A percentile compares a stretch with the other conserved stretches of the same genome.
Conservation (phyloP, 2,797 vertebrate species). For the Antrozous pallidus region DNA sequence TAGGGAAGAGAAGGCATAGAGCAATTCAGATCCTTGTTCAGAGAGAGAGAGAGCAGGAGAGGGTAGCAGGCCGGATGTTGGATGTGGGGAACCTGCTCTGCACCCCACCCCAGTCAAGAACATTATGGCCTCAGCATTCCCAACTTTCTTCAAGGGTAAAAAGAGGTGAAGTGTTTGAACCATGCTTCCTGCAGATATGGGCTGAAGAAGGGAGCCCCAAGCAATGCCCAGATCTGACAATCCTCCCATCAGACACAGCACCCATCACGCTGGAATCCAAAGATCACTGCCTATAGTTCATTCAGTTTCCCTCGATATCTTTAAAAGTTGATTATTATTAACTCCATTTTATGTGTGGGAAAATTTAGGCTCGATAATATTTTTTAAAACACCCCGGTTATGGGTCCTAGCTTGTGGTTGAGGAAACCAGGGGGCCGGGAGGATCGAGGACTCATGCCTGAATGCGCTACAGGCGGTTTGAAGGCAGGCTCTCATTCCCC, state of each 20-base stretch:
- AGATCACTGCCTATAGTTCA: background rate
- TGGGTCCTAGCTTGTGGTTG: background rate
- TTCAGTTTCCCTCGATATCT: too few species aligned
- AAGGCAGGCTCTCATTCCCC: background rate
- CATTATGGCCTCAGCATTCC: background rate
- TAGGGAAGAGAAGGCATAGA: background rate
- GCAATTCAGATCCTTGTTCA: background rate
- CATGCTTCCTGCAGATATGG: background rate
- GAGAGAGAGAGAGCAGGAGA: background rate
- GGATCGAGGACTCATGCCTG: background rate
- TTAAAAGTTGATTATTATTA: background rate
- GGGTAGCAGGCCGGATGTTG: fast-evolving
- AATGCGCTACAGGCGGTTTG: background rate
- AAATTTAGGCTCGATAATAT: background rate
- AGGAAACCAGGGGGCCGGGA: background rate
- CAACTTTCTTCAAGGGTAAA: background rate
- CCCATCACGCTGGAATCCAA: background rate
- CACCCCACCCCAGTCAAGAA: background rate
- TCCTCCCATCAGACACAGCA: background rate
- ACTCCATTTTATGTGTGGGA: background rate
- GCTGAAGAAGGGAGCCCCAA: background rate
- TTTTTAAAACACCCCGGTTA: background rate
- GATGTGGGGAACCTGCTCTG: background rate
- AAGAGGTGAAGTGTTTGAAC: background rate
- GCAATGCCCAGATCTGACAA: background rate